Percentiles rank a stretch among this genome's conserved stretches.
Evolutionary conservation across 2,113 vertebrate species (phyloP).

Genomic region (Excalfactoria chinensis): DNA sequence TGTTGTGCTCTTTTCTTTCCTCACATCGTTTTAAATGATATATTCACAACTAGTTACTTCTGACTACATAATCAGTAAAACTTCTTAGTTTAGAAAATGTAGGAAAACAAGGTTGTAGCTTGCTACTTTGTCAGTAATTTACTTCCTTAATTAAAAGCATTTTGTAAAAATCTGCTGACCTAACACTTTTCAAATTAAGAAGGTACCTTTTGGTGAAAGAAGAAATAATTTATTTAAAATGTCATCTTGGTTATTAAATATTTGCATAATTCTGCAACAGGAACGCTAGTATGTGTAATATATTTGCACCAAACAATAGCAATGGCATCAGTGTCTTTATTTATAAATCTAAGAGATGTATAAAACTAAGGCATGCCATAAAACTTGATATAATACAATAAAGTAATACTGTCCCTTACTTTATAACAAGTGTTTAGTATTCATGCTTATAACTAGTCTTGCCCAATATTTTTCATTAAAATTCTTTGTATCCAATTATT

Average conservation of each 20-base stretch:
- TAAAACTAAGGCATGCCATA: not conserved
- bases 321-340: not conserved
- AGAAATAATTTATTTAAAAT: not conserved
- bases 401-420: not conserved
- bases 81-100: not conserved
- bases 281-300: not conserved
- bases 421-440: not conserved
- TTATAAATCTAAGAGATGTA: not conserved
- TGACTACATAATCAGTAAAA: not conserved
- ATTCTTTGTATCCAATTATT: not conserved
- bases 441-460: not conserved
- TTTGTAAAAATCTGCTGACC: not conserved
- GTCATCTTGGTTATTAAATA: not conserved
- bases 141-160: not conserved
- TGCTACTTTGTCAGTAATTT: not conserved
- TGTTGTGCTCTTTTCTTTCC: fast-evolving
- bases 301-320: not conserved
- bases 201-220: not conserved
- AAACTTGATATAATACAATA: not conserved
- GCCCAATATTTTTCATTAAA: not conserved
- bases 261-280: not conserved
- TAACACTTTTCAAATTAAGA: not conserved
- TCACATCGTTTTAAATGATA: not conserved
- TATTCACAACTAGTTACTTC: not conserved
- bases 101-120: not conserved